Evolutionary conservation across 2,797 vertebrate genomes (phyloP), one percentile per base, ranked within the genome.

Genomic region (Manis crassicaudata): DNA sequence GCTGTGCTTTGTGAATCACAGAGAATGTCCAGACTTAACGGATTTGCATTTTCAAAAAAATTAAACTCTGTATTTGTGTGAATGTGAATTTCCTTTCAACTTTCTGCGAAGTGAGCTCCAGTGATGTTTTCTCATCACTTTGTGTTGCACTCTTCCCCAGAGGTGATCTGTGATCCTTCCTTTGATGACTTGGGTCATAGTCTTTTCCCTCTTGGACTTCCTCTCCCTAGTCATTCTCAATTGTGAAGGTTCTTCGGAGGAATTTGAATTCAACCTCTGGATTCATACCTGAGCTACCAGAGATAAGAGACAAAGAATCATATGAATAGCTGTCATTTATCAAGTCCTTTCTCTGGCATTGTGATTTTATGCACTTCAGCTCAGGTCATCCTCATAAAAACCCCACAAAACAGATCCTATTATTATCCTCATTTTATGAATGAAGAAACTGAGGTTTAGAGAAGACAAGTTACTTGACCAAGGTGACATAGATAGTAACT

Each of bases 31-130:
- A 29, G 52, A 72, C 58, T 8, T 46, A 37, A 58, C 4, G 67
- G 56, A 37, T 60, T 70, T 79, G 43, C 62, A 40, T 82, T 93
- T 21, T 70, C 40, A 21, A 87, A 84, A 56, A 29, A 62, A 62
- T 35, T 37, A 29, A 94, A 56, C 27, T 72, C 29, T 3, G 0
- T 16, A 32, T 93, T 14, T 72, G 14, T 7, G 3, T 62, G 65
- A 75, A 70, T 84, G 92, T 95, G 63, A 89, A 67, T 89, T 91
- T 95, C 27, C 56, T 76, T 63, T 88, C 29, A 17, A 14, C 16
- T 92, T 4, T 92, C 52, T 76, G 25, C n/a, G 25, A 35, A 25
- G 10, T 67, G 65, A 77, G 37, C 9, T 4, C 67, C n/a, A 25
- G 70, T 54, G 14, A 56, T 25, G 29, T 35, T 79, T 52, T 43